These are phyloP conservation scores for Hypselothyrea guttata DNA, from an alignment of 2,888 invertebrate species.

Conservation along the genomic window DNA sequence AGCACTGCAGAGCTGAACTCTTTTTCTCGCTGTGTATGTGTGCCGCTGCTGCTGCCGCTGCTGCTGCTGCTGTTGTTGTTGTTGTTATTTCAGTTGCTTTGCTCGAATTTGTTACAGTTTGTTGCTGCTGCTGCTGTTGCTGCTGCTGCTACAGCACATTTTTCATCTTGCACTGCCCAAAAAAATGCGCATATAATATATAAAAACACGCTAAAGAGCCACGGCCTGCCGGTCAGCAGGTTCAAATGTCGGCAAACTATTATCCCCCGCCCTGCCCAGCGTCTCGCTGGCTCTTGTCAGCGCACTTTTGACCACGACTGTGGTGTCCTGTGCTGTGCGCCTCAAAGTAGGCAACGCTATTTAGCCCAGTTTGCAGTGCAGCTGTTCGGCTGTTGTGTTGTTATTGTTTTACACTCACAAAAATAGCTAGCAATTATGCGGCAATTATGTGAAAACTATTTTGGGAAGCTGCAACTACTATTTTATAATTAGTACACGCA, in stretches of 20 bases:
- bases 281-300: neutral
- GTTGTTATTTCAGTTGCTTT: too few relatives aligned
- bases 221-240: slow-evolving; percentile 51
- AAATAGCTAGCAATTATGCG: slow-evolving; percentile 8
- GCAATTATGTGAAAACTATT: slow-evolving; percentile 9
- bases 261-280: too few relatives aligned
- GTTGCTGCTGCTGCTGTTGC: slow-evolving; percentile 23
- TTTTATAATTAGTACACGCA: slow-evolving; percentile 10
- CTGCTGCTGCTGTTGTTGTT: slow-evolving; percentile 14
- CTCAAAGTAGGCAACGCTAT: slow-evolving; percentile 65
- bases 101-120: slow-evolving; percentile 8
- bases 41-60: slow-evolving; percentile 5
- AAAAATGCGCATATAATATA: slow-evolving; percentile 24
- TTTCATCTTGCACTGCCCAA: slow-evolving; percentile 57
- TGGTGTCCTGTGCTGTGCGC: slow-evolving; percentile 44
- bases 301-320: neutral
- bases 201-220: slow-evolving; percentile 7
- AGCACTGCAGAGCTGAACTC: slow-evolving; percentile 45
- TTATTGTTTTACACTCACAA: slow-evolving; percentile 4
- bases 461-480: slow-evolving; percentile 31
- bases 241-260: slow-evolving; percentile 77
- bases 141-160: slow-evolving; percentile 54
- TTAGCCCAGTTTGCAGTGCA: slow-evolving; percentile 64
- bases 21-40: slow-evolving; percentile 36
- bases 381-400: slow-evolving; percentile 20